These are phyloP conservation scores for Yponomeuta plumbellus DNA, from an alignment of 2,888 invertebrate species.

Conservation along the genomic window DNA sequence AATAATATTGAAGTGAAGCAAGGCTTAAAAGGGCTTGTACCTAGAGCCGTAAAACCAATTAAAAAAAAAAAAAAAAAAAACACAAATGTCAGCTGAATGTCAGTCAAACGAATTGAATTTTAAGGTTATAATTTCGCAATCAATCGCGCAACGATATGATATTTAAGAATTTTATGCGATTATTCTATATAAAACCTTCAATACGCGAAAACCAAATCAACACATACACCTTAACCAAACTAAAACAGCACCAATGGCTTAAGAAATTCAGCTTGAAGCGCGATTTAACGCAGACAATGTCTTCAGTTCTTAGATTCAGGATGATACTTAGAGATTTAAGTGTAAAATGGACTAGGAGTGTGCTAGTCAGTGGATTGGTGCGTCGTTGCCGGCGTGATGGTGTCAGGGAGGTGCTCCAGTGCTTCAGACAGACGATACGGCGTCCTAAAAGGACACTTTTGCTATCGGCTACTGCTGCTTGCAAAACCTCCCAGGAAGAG, in stretches of 20 bases:
- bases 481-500: conserved; percentile 40
- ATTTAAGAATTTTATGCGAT: conserved; percentile 46
- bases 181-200: conserved; percentile 36
- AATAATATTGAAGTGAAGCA: too few relatives aligned
- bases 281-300: conserved; percentile 33
- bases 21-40: too few relatives aligned
- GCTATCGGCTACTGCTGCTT: conserved; percentile 60
- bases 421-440: conserved; percentile 52
- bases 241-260: conserved; percentile 4
- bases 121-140: conserved; percentile 59
- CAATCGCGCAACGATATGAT: conserved; percentile 35
- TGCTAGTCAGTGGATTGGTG: conserved; percentile 48
- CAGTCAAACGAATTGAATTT: conserved; percentile 21
- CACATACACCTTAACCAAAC: neutral
- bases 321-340: conserved; percentile 52
- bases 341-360: conserved; percentile 51
- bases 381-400: conserved; percentile 52
- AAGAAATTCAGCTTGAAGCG: neutral
- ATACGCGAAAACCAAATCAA: conserved; percentile 14
- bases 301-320: conserved; percentile 37
- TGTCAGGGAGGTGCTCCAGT: conserved; percentile 55
- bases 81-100: conserved; percentile 17
- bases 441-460: conserved; percentile 52
- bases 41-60: too few relatives aligned
- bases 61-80: too few relatives aligned